Conservation (phyloP, 2,797 vertebrate genomes). For the Typhlichthys eigenmanni region DNA sequence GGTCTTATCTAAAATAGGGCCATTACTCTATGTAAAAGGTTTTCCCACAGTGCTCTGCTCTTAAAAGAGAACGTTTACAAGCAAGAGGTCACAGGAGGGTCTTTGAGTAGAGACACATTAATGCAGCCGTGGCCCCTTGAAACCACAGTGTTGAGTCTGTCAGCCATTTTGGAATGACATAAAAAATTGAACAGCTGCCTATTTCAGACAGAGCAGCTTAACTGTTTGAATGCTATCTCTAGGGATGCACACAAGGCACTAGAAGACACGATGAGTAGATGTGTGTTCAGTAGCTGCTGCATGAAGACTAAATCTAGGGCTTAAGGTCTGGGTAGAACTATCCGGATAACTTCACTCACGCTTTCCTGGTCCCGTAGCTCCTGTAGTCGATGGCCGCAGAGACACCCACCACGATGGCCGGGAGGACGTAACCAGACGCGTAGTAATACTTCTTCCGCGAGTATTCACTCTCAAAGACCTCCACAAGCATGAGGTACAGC, state of each 20-base stretch:
- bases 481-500: conserved; percentile 97
- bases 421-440: conserved; percentile 94
- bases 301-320: conserved; percentile 38
- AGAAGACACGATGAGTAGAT: conserved; percentile 51
- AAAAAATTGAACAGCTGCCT: conserved; percentile 72
- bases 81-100: conserved; percentile 81
- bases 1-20: conserved; percentile 57
- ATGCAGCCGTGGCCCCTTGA: conserved; percentile 64
- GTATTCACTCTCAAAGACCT: conserved; percentile 99
- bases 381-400: conserved; percentile 95
- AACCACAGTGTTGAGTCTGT: conserved; percentile 81
- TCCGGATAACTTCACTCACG: conserved; percentile 82
- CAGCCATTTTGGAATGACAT: conserved; percentile 80
- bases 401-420: conserved; percentile 94
- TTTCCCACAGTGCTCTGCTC: conserved; percentile 72
- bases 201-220: conserved; percentile 54
- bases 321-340: conserved; percentile 31
- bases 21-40: conserved; percentile 80
- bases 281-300: conserved; percentile 45
- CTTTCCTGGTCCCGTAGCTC: conserved; percentile 94
- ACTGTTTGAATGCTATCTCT: conserved; percentile 57
- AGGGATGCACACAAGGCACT: conserved; percentile 44
- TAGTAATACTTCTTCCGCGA: conserved; percentile 99
- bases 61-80: conserved; percentile 78
- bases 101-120: conserved; percentile 82